Evolutionary conservation across 2,113 vertebrate species (phyloP).

Genomic region (Cettia cetti): DNA sequence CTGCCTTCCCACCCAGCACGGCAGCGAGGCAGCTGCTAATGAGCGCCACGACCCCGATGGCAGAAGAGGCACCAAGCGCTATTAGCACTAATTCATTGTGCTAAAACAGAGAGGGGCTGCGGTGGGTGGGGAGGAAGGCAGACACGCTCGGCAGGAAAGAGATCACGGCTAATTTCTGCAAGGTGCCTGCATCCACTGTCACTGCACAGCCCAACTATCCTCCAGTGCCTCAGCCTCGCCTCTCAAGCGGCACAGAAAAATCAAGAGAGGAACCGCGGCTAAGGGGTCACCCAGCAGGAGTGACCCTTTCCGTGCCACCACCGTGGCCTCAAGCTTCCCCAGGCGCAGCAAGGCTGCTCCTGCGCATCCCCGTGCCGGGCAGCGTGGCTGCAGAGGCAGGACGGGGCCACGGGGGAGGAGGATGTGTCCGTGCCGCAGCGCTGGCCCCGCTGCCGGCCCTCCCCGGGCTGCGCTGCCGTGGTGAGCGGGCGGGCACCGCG

Average conservation of each 20-base stretch:
- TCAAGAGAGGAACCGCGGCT: rapidly evolving
- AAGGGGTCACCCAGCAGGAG: neutral
- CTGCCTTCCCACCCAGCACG: too few relatives aligned
- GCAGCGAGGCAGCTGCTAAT: neutral
- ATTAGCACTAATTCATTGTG: conserved; percentile 25
- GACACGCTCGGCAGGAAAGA: rapidly evolving
- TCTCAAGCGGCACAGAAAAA: neutral
- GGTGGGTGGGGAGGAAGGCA: neutral
- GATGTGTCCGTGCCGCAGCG: neutral
- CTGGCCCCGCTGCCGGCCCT: neutral
- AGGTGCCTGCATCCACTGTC: neutral
- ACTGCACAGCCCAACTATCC: neutral
- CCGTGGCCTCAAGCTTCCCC: neutral
- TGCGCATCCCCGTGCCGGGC: neutral
- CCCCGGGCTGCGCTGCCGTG: rapidly evolving
- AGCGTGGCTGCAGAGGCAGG: neutral
- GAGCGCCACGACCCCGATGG: neutral
- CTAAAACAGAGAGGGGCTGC: neutral
- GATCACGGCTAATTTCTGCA: neutral
- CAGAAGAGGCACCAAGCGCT: neutral
- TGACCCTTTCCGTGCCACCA: neutral
- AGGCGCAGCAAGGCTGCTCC: neutral
- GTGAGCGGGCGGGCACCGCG: rapidly evolving
- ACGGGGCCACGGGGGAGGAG: rapidly evolving
- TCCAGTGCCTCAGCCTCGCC: neutral